These are phyloP conservation scores for Cebus imitator DNA, from an alignment of 2,113 vertebrate species.

Conservation along the genomic window DNA sequence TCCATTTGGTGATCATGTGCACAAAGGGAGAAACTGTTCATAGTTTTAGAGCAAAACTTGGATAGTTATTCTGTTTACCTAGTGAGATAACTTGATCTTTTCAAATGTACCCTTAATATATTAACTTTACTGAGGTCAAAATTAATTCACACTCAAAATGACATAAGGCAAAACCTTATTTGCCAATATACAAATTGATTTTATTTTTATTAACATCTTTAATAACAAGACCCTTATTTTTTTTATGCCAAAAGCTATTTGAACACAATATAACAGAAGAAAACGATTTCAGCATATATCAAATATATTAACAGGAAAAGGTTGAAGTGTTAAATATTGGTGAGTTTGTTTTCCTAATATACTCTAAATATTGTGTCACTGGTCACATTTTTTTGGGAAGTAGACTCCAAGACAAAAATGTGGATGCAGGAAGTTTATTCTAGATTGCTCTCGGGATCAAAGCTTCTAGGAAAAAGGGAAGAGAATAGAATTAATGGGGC, in stretches of 20 bases:
- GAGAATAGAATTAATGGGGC: background rate
- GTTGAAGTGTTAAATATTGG: background rate
- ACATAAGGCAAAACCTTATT: background rate
- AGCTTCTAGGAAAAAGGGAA: background rate
- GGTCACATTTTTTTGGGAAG: background rate
- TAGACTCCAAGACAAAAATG: background rate
- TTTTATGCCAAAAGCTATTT: background rate
- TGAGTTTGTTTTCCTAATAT: background rate
- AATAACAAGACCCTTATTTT: background rate
- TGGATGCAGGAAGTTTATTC: background rate
- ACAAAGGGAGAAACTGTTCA: background rate
- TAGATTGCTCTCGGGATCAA: background rate
- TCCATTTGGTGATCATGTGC: background rate
- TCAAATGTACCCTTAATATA: background rate
- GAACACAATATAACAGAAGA: background rate
- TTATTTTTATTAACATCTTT: background rate
- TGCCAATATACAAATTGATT: background rate
- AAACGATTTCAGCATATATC: background rate
- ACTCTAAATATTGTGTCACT: background rate
- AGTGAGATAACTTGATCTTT: background rate
- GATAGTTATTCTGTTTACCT: background rate
- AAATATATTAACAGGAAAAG: background rate
- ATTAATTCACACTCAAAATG: background rate
- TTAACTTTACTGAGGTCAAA: background rate
- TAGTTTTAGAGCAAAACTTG: background rate